Percentiles rank a stretch among this genome's conserved stretches.
Evolutionary conservation across 1,140 invertebrate species (phyloP).

Genomic region (Dinothrombium tinctorium): DNA sequence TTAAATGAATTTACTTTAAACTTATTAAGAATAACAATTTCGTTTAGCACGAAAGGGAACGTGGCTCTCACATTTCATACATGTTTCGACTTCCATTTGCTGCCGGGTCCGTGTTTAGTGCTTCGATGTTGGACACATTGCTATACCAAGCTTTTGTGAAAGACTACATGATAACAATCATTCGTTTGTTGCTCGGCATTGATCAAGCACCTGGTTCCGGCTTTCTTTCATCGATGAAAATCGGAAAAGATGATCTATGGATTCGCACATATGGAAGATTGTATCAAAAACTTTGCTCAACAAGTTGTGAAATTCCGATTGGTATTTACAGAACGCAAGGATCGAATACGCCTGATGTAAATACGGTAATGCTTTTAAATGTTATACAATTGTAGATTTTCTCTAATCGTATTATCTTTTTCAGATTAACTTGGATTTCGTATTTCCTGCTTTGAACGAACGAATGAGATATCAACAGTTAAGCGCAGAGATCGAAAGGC

Average conservation of each 20-base stretch:
- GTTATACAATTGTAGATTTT: too few relatives aligned
- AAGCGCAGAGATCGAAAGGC: slow-evolving; percentile 66
- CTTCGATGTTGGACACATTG: slow-evolving; percentile 34
- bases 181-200: slow-evolving; percentile 63
- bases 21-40: neutral
- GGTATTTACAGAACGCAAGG: slow-evolving; percentile 29
- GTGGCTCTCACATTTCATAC: slow-evolving; percentile 95
- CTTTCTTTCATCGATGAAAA: slow-evolving; percentile 82
- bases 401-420: too few relatives aligned
- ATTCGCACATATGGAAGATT: slow-evolving; percentile 86
- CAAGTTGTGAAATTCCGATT: slow-evolving; percentile 91
- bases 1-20: neutral
- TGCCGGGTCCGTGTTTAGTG: slow-evolving; percentile 83
- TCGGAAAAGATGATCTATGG: slow-evolving; percentile 91
- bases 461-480: slow-evolving; percentile 22
- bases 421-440: slow-evolving; percentile 3
- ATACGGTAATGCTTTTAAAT: too few relatives aligned
- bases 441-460: slow-evolving; percentile 2
- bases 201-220: slow-evolving; percentile 93
- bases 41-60: slow-evolving; percentile 75
- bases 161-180: slow-evolving; percentile 93
- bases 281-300: slow-evolving; percentile 92
- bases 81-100: slow-evolving; percentile 97
- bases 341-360: too few relatives aligned
- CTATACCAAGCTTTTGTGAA: slow-evolving; percentile 69